Evolutionary conservation across 2,888 invertebrate genomes (phyloP).

Genomic region (Syritta pipiens): DNA sequence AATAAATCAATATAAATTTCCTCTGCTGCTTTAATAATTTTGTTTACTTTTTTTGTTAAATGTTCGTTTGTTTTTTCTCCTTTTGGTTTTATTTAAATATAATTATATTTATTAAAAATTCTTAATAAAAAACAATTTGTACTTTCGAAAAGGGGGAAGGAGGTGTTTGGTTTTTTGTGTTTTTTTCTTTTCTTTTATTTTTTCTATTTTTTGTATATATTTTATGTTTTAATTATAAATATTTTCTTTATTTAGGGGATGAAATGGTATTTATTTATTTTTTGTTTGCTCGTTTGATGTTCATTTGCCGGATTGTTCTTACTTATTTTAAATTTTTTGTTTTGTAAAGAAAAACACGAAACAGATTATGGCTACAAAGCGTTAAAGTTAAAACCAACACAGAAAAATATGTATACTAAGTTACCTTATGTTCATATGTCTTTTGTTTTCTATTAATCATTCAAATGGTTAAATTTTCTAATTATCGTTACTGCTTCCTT

Average conservation of each 20-base stretch:
- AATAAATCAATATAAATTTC: slow-evolving; percentile 54
- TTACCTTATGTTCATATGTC: slow-evolving; percentile 1
- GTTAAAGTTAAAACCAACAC: slow-evolving; percentile 13
- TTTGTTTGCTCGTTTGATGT: slow-evolving; percentile 71
- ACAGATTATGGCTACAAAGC: slow-evolving; percentile 44
- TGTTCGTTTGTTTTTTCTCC: slow-evolving; percentile 23
- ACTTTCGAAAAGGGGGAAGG: slow-evolving; percentile 80
- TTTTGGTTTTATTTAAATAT: slow-evolving; percentile 60
- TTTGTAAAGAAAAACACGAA: slow-evolving; percentile 53
- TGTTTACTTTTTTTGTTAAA: slow-evolving; percentile 36
- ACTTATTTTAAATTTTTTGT: slow-evolving; percentile 38
- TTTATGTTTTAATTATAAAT: slow-evolving; percentile 70
- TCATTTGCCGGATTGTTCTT: slow-evolving; percentile 62
- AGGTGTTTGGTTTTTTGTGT: slow-evolving; percentile 74
- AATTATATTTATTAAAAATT: slow-evolving; percentile 73
- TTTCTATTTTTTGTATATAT: slow-evolving; percentile 66
- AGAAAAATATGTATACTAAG: neutral
- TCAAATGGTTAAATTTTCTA: slow-evolving; percentile 61
- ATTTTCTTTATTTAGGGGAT: slow-evolving; percentile 73
- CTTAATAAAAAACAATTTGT: slow-evolving; percentile 79
- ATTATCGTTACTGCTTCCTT: slow-evolving; percentile 53
- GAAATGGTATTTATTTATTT: slow-evolving; percentile 76
- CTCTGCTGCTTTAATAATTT: slow-evolving; percentile 45
- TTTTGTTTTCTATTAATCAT: neutral
- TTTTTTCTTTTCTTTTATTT: slow-evolving; percentile 68